These are phyloP conservation scores for Halocynthia aurantium DNA, from an alignment of 23 tunicate genomes.

Conservation along the genomic window DNA sequence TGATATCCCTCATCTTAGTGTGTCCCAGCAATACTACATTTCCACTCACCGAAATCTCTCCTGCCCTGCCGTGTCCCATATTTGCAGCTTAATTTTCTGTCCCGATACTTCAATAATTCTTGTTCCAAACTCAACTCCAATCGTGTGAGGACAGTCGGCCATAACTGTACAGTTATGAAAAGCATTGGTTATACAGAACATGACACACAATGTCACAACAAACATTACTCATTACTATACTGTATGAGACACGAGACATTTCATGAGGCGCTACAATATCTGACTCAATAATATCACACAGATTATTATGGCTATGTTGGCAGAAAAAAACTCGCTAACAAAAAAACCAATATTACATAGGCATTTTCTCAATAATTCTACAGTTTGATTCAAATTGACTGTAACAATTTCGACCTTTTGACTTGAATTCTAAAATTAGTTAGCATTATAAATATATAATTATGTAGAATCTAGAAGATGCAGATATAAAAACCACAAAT, in stretches of 20 bases:
- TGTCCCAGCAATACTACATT: background rate
- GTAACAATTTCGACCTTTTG: too few relatives aligned
- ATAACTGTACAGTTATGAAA: conserved; percentile 43
- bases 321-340: too few relatives aligned
- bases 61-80: conserved; percentile 99
- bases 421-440: too few relatives aligned
- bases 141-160: conserved; percentile 99
- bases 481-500: too few relatives aligned
- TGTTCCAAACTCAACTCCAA: conserved; percentile 99
- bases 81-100: conserved; percentile 93
- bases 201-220: background rate
- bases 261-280: too few relatives aligned
- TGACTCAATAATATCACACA: too few relatives aligned
- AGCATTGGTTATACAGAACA: background rate
- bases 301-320: too few relatives aligned
- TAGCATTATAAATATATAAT: too few relatives aligned
- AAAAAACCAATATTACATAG: too few relatives aligned
- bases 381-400: too few relatives aligned
- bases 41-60: conserved; percentile 77
- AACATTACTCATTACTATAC: background rate
- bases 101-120: conserved; percentile 98
- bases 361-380: too few relatives aligned
- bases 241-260: background rate
- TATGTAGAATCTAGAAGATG: too few relatives aligned
- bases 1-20: background rate